phyloP scores from a whole-genome alignment of 2,113 vertebrate genomes.

The Lepisosteus oculatus region DNA sequence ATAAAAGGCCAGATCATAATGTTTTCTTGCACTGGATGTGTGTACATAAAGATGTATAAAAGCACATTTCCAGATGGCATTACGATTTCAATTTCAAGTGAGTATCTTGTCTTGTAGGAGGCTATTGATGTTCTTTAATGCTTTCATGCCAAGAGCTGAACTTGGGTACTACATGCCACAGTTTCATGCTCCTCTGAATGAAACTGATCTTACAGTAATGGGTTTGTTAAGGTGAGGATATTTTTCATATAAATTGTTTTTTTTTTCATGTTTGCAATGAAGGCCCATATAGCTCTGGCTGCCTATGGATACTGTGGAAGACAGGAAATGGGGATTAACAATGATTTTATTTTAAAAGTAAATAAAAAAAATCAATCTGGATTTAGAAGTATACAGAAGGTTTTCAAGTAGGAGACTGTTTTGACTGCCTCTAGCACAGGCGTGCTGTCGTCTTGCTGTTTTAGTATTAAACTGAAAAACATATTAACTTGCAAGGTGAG shows the following conservation, averaged over 20 bases:
- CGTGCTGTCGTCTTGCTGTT: constrained; percentile 31
- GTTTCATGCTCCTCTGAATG: constrained; percentile 34
- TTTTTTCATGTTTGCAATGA: constrained; percentile 41
- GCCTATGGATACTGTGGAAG: constrained; percentile 49
- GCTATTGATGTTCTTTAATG: constrained; percentile 24
- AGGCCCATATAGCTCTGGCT: constrained; percentile 45
- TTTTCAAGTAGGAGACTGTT: constrained; percentile 27
- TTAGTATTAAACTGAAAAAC: constrained; percentile 21
- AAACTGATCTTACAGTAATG: constrained; percentile 38
- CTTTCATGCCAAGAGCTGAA: constrained; percentile 30
- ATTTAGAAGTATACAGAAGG: constrained; percentile 14
- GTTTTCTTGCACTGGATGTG: not conserved
- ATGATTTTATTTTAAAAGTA: too few relatives aligned
- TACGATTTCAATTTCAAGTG: not conserved
- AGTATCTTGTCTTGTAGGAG: not conserved
- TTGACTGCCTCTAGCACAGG: constrained; percentile 30
- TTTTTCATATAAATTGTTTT: not conserved
- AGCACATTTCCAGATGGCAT: not conserved
- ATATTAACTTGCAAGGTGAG: constrained; percentile 17
- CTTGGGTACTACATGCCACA: constrained; percentile 32
- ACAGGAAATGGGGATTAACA: constrained; percentile 29
- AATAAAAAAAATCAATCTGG: too few relatives aligned
- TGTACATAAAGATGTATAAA: constrained; percentile 1
- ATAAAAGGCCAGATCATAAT: too few relatives aligned
- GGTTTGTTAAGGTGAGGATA: constrained; percentile 46